phyloP scores from a whole-genome alignment of 2,797 vertebrate genomes.

The Chelon labrosus region DNA sequence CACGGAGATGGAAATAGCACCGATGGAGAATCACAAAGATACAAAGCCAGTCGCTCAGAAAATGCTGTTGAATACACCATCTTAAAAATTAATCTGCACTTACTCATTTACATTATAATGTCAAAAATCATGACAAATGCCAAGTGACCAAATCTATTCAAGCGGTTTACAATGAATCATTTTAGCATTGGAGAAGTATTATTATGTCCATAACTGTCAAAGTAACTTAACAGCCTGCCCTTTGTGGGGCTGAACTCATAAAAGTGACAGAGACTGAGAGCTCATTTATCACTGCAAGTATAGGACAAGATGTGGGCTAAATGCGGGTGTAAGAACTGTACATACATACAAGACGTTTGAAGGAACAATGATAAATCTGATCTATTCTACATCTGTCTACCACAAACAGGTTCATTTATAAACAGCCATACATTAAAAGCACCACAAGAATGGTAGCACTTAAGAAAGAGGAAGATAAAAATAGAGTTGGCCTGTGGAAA shows the following conservation, averaged over 20 bases:
- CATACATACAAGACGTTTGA: not conserved
- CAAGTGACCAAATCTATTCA: not conserved
- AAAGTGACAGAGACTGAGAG: not conserved
- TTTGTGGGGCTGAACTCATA: not conserved
- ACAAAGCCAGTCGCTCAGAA: slow-evolving; percentile 1
- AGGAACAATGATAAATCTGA: not conserved
- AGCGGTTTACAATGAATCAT: not conserved
- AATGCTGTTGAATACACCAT: slow-evolving; percentile 1
- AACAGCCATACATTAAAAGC: not conserved
- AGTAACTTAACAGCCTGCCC: not conserved
- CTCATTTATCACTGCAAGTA: not conserved
- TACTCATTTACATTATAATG: too few species aligned
- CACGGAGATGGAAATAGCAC: slow-evolving; percentile 14
- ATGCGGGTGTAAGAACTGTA: not conserved
- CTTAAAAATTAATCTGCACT: not conserved
- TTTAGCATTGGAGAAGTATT: too few species aligned
- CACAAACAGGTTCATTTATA: too few species aligned
- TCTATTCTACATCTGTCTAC: not conserved
- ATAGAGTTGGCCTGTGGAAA: not conserved
- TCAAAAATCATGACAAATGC: not conserved
- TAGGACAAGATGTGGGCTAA: not conserved
- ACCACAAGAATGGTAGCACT: not conserved
- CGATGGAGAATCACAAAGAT: not conserved
- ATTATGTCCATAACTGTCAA: not conserved
- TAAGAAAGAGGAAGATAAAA: not conserved